Evolutionary conservation across 2,113 vertebrate genomes (phyloP).

Genomic region (Capra hircus): DNA sequence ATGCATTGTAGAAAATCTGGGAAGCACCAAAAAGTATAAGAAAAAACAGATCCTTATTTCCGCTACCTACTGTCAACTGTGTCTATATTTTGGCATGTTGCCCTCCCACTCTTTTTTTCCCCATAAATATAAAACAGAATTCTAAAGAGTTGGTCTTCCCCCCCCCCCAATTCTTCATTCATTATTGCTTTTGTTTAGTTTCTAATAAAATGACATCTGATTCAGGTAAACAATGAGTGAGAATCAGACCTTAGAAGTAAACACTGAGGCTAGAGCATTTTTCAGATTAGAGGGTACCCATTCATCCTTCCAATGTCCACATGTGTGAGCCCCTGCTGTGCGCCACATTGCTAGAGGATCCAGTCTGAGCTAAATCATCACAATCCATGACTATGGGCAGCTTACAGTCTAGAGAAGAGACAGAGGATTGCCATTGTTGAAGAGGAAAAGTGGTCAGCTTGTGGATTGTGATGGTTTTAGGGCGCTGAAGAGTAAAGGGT

Average conservation of each 20-base stretch:
- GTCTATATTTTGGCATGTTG: background rate
- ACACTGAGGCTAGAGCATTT: background rate
- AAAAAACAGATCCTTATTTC: background rate
- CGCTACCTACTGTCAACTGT: background rate
- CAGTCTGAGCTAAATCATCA: background rate
- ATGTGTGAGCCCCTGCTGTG: background rate
- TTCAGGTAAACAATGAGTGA: background rate
- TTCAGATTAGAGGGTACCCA: background rate
- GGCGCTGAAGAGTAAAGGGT: background rate
- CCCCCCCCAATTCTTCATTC: background rate
- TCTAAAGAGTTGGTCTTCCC: background rate
- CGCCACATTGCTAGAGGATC: background rate
- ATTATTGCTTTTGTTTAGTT: background rate
- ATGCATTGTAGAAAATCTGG: background rate
- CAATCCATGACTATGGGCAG: fast-evolving
- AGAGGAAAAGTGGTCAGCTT: too few species aligned
- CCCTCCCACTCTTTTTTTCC: background rate
- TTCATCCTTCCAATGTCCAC: background rate
- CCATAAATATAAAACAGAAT: background rate
- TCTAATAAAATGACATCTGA: background rate
- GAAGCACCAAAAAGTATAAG: background rate
- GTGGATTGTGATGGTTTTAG: background rate
- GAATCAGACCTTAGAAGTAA: background rate
- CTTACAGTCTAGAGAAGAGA: background rate
- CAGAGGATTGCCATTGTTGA: background rate